phyloP scores from a whole-genome alignment of 2,113 vertebrate genomes.

The Phodopus roborovskii region DNA sequence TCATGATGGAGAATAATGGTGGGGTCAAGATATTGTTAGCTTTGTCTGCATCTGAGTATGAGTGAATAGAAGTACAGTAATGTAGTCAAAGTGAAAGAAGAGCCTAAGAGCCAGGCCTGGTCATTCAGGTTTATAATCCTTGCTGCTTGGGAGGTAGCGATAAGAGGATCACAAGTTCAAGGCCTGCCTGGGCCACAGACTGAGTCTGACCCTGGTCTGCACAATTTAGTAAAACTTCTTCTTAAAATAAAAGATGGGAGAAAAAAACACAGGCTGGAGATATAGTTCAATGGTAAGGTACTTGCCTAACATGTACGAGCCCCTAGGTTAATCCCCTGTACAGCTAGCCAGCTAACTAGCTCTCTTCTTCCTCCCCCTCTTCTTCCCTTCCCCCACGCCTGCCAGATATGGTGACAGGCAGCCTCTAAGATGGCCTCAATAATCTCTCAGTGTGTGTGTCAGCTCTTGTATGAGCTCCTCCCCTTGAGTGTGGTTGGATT shows the following conservation, averaged over 20 bases:
- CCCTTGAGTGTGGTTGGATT: not conserved
- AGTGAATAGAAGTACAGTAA: not conserved
- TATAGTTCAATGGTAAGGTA: not conserved
- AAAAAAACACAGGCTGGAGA: not conserved
- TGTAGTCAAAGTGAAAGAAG: not conserved
- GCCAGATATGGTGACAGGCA: not conserved
- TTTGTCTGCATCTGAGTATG: conserved; percentile 3
- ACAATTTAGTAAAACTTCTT: not conserved
- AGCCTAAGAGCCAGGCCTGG: not conserved
- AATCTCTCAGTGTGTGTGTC: not conserved
- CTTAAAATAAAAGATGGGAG: not conserved
- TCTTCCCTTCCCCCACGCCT: accelerated
- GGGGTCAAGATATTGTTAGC: conserved; percentile 72
- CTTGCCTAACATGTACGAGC: not conserved
- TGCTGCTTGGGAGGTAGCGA: not conserved
- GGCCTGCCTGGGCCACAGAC: not conserved
- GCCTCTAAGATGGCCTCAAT: not conserved
- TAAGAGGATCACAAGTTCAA: not conserved
- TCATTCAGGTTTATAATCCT: not conserved
- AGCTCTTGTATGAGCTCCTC: not conserved
- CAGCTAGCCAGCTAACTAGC: not conserved
- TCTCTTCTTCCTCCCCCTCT: not conserved
- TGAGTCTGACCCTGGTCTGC: not conserved
- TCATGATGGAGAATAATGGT: conserved; percentile 87
- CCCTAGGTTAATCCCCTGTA: not conserved